Conservation (phyloP, 2,113 vertebrate genomes). For the Paratilapia polleni region DNA sequence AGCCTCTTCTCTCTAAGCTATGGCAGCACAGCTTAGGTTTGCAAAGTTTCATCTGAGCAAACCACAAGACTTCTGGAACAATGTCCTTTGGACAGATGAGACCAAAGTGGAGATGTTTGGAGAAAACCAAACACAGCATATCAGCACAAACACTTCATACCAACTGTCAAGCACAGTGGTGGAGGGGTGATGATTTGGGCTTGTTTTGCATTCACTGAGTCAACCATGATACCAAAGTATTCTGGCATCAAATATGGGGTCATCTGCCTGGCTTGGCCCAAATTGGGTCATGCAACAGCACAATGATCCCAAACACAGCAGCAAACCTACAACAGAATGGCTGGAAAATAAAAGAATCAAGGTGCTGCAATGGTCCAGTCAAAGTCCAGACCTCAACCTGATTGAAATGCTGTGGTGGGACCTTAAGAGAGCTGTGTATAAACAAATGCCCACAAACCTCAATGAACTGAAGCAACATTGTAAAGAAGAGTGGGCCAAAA, state of each 20-base stretch:
- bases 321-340: too few relatives aligned
- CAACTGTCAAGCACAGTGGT: too few relatives aligned
- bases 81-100: neutral
- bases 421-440: neutral
- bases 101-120: neutral
- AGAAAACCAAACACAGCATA: neutral
- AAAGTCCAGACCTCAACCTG: too few relatives aligned
- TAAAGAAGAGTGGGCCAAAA: neutral
- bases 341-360: too few relatives aligned
- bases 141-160: neutral
- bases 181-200: too few relatives aligned
- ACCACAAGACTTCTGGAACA: neutral
- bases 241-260: neutral
- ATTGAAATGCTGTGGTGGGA: too few relatives aligned
- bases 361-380: too few relatives aligned
- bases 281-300: neutral
- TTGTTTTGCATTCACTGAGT: neutral
- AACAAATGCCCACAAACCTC: neutral
- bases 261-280: fast-evolving
- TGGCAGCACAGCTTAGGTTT: neutral
- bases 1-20: neutral
- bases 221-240: neutral
- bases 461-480: neutral
- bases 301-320: neutral
- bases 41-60: too few relatives aligned